phyloP scores from a whole-genome alignment of 1,140 invertebrate genomes.

The Liolophura sinensis region DNA sequence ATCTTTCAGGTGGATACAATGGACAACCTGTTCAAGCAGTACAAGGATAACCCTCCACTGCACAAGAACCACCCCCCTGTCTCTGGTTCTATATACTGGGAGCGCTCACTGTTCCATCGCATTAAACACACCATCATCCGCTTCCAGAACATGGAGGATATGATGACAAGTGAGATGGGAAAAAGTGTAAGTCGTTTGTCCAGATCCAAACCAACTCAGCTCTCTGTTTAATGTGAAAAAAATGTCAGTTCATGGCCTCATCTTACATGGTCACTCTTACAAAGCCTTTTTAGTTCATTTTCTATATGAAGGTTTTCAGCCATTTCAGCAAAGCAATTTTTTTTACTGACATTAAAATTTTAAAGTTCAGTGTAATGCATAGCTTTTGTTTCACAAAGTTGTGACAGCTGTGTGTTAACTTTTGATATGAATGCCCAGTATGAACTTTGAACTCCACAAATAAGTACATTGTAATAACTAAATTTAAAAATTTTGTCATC shows the following conservation, averaged over 20 bases:
- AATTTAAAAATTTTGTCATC: too few relatives aligned
- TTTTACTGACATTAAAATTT: too few relatives aligned
- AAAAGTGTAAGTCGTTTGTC: conserved; percentile 55
- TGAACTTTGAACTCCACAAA: too few relatives aligned
- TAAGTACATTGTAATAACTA: too few relatives aligned
- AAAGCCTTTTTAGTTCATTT: neutral
- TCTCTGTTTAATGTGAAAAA: neutral
- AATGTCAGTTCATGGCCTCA: neutral
- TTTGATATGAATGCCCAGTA: too few relatives aligned
- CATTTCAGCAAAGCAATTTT: too few relatives aligned
- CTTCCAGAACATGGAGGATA: conserved; percentile 74
- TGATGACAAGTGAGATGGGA: conserved; percentile 75
- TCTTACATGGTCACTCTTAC: neutral
- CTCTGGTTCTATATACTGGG: conserved; percentile 83
- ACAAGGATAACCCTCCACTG: conserved; percentile 71
- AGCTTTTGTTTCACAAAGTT: too few relatives aligned
- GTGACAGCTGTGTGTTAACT: too few relatives aligned
- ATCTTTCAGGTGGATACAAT: conserved; percentile 50
- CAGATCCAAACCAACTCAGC: neutral
- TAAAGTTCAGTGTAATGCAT: too few relatives aligned
- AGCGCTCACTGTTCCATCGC: conserved; percentile 73
- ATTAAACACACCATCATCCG: conserved; percentile 77
- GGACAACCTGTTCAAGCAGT: conserved; percentile 65
- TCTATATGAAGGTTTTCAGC: too few relatives aligned
- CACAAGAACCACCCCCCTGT: conserved; percentile 75